Base-by-base conservation (phyloP, 2,888 invertebrate species). In the Caenorhabditis zanzibari region DNA sequence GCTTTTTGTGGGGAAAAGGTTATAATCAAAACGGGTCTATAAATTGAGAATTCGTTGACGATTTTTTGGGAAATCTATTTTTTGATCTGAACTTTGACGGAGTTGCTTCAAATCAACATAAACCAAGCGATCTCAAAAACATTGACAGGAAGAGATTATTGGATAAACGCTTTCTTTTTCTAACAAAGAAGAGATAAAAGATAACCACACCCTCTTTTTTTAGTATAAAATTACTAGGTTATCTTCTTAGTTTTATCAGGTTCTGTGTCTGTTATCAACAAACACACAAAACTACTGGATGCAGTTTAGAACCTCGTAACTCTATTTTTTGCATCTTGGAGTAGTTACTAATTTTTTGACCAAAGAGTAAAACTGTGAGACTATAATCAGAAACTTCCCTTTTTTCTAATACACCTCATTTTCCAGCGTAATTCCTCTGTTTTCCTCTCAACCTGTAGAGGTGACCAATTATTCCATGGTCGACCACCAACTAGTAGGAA, bases 391-490 rank as follows among this genome's bases (percentile, higher is more conserved):
- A 58, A 10, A 14, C 14, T 54, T 24, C 14, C 6, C 10, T 14
- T 28, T 28, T 22, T 22, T 52, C 47, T 49, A 19, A 47, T n/a
- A n/a, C n/a, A n/a, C 47, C 47, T 19, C 5, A 12, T 49, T 49
- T 49, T 38, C 41, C 26, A 26, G 28, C 22, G 26, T 41, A 41
- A 54, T 54, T 71, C 28, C n/a, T 41, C 49, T 49, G 26, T 26
- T 72, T 61, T 47, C 10, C 3, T 52, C 56, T 47, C 59, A 56
- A 41, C 58, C 41, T 32, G 28, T 26, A 10, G 28, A 28, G 38
- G 58, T 58, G 69, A 76, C 68, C 61, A 79, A 71, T 79, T 71
- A 71, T 71, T 38, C 38, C 19, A 19, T 10, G 38, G 35, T 22
- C 22, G 7, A 6, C 38, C 38, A 38, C 32, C 56, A 71, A 64